Evolutionary conservation across 2,888 invertebrate genomes (phyloP).

Genomic region (Mythimna pallens): DNA sequence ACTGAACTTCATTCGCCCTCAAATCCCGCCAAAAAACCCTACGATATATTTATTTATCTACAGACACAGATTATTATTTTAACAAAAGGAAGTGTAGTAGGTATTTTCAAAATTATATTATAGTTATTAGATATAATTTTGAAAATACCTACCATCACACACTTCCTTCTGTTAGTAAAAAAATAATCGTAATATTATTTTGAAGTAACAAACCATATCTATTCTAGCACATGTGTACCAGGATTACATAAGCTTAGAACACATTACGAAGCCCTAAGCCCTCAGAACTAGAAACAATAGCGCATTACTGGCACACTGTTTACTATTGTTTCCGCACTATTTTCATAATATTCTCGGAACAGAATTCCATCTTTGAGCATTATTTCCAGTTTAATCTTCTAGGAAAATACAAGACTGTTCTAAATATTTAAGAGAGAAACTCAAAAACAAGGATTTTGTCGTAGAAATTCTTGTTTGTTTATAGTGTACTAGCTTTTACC

Average conservation of each 20-base stretch:
- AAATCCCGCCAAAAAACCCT: too few relatives aligned
- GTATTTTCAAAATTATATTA: too few relatives aligned
- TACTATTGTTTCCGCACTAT: conserved; percentile 27
- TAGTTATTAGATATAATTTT: not conserved
- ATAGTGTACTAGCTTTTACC: too few relatives aligned
- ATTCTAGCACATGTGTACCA: conserved; percentile 36
- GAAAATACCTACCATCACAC: not conserved
- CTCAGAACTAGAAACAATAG: conserved; percentile 47
- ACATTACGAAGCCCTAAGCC: conserved; percentile 30
- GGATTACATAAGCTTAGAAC: conserved; percentile 42
- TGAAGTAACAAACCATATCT: conserved; percentile 16
- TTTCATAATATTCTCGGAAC: conserved; percentile 25
- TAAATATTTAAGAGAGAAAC: not conserved
- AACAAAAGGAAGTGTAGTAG: too few relatives aligned
- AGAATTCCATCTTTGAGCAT: conserved; percentile 11
- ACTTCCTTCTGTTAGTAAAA: not conserved
- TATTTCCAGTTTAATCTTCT: conserved; percentile 21
- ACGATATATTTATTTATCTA: too few relatives aligned
- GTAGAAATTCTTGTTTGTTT: not conserved
- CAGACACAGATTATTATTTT: too few relatives aligned
- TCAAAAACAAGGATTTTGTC: not conserved
- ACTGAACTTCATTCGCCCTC: too few relatives aligned
- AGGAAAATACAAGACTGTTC: not conserved
- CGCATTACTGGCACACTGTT: conserved; percentile 37
- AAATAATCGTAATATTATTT: not conserved